Percentiles rank a stretch among this genome's conserved stretches.
Evolutionary conservation across 1,140 invertebrate species (phyloP).

Genomic region (Cherax quadricarinatus): DNA sequence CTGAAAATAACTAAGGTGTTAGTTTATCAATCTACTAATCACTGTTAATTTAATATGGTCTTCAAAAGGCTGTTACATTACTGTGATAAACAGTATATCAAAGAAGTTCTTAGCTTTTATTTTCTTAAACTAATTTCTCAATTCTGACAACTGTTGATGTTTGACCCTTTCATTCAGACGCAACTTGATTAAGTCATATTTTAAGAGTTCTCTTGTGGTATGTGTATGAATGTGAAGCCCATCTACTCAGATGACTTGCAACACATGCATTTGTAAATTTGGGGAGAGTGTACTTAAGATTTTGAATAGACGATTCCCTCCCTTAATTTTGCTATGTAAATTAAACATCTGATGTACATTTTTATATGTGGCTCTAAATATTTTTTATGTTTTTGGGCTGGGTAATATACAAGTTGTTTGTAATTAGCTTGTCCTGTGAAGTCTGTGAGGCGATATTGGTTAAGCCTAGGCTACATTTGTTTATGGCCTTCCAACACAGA

Average conservation of each 20-base stretch:
- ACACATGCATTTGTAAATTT: slow-evolving; percentile 12
- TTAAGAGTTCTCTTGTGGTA: slow-evolving; percentile 28
- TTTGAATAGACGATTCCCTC: slow-evolving; percentile 37
- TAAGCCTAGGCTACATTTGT: slow-evolving; percentile 74
- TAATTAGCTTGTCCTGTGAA: slow-evolving; percentile 44
- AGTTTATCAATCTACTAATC: slow-evolving; percentile 48
- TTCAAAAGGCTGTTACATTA: slow-evolving; percentile 41
- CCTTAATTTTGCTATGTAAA: slow-evolving; percentile 60
- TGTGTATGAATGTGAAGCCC: slow-evolving; percentile 21
- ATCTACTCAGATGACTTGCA: slow-evolving; percentile 3
- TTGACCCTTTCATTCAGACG: neutral
- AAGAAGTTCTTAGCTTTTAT: slow-evolving; percentile 38
- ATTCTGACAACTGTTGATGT: slow-evolving; percentile 2
- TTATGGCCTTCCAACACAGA: slow-evolving; percentile 74
- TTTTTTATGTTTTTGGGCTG: slow-evolving; percentile 43
- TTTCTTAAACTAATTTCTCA: slow-evolving; percentile 18
- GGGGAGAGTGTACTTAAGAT: slow-evolving; percentile 8
- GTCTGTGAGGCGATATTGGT: slow-evolving; percentile 74
- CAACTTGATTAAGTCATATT: slow-evolving; percentile 22
- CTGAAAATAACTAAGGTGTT: slow-evolving; percentile 47
- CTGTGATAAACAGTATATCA: slow-evolving; percentile 63
- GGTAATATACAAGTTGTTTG: slow-evolving; percentile 47
- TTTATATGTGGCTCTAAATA: slow-evolving; percentile 65
- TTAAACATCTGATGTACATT: slow-evolving; percentile 66
- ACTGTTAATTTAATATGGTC: slow-evolving; percentile 43